Base-by-base conservation (phyloP, 1,140 invertebrate species). In the Apis laboriosa region DNA sequence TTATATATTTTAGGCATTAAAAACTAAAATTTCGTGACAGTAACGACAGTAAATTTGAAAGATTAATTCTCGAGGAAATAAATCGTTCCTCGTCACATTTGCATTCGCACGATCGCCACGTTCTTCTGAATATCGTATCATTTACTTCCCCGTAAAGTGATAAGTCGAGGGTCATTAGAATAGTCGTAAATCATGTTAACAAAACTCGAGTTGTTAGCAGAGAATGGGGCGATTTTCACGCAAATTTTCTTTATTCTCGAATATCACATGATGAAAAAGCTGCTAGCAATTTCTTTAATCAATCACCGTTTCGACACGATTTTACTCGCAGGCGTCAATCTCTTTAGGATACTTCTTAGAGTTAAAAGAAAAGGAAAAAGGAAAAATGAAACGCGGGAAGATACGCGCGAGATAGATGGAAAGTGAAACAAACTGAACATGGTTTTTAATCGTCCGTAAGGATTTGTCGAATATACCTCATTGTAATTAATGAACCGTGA, bases 51-150 rank as follows among this genome's bases (percentile, higher is more conserved):
- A 13, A 43, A 11, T 28, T 72, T 2, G 24, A 17, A 21, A 58
- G 17, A 19, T 15, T 51, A 24, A 58, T 73, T 58, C 13, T 34
- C 34, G 21, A 9, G 68, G 24, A 51, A 34, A 7, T 11, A 2
- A 56, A 3, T 24, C 24, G 53, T 21, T 21, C 3, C n/a, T 76
- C 76, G 80, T 87, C 86, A 84, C 86, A 84, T 87, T 87, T 87
- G 85, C 72, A 66, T 9, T 15, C 64, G 72, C 63, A 24, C 24
- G 71, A 80, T 66, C 51, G 71, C 66, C 71, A 43, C 72, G 64
- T 77, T 77, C 49, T 64, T 43, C 28, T 21, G 74, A 58, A 68
- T 43, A 43, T 43, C 49, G 55, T 24, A 67, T 28, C 49, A 58
- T 77, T 80, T 70, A 82, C 73, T 58, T 55, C 24, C 49, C 21